Conservation (phyloP, 2,888 invertebrate species). For the Dryomyza anilis region DNA sequence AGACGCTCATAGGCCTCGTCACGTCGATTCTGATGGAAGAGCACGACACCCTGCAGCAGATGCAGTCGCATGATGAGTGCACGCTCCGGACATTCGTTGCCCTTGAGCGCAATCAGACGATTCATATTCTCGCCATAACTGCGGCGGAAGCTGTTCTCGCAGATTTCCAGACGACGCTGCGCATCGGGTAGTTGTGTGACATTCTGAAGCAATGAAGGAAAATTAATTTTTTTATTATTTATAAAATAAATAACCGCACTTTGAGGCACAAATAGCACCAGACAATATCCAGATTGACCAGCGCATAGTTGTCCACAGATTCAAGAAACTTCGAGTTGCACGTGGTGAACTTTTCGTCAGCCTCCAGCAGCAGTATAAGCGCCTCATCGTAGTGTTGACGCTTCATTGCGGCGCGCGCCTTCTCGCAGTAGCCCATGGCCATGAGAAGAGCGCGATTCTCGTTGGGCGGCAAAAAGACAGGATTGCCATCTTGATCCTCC, state of each 20-base stretch:
- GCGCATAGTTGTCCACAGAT: constrained; percentile 80
- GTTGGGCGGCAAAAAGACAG: constrained; percentile 71
- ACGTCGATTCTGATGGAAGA: constrained; percentile 77
- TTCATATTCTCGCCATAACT: constrained; percentile 73
- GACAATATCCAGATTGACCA: constrained; percentile 83
- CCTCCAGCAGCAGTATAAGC: constrained; percentile 75
- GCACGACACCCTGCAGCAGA: constrained; percentile 78
- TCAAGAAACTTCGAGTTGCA: constrained; percentile 63
- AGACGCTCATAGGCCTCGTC: constrained; percentile 68
- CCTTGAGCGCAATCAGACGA: constrained; percentile 66
- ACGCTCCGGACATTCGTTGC: constrained; percentile 69
- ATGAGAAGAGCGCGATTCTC: constrained; percentile 74
- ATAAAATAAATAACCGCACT: constrained; percentile 37
- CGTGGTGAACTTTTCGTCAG: constrained; percentile 72
- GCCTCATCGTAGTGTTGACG: constrained; percentile 72
- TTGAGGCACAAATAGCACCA: constrained; percentile 83
- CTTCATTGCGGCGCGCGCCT: constrained; percentile 73
- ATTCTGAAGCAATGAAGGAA: constrained; percentile 53
- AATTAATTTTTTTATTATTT: background rate
- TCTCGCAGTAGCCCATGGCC: constrained; percentile 81
- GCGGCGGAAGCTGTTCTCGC: constrained; percentile 70
- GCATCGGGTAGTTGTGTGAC: constrained; percentile 77
- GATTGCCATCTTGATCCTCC: constrained; percentile 79
- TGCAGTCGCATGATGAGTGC: constrained; percentile 79
- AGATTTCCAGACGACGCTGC: constrained; percentile 68